phyloP scores from a whole-genome alignment of 2,797 vertebrate species.

The Enteromius thamalakanensis region DNA sequence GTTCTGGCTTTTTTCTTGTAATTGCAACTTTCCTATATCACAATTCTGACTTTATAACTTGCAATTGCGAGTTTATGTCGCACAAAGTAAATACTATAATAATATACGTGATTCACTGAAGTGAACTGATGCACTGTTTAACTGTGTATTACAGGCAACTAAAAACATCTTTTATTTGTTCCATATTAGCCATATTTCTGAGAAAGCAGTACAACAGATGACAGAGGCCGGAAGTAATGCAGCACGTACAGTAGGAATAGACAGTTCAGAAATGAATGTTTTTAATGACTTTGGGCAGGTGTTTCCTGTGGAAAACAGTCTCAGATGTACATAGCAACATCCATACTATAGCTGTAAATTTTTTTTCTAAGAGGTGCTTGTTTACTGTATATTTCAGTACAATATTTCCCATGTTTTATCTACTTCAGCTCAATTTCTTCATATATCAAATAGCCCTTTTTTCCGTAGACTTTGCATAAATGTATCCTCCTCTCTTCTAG shows the following conservation, averaged over 20 bases:
- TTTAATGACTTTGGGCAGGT: conserved; percentile 10
- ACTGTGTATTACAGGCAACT: not conserved
- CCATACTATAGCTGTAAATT: not conserved
- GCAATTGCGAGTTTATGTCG: too few relatives aligned
- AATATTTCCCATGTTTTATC: not conserved
- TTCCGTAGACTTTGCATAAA: not conserved
- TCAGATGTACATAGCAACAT: not conserved
- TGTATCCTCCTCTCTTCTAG: conserved; percentile 3
- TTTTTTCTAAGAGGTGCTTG: not conserved
- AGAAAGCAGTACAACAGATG: not conserved
- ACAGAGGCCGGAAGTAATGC: not conserved
- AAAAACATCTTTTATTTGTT: not conserved
- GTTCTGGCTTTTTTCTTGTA: too few relatives aligned
- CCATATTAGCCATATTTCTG: not conserved
- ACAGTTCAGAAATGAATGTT: not conserved
- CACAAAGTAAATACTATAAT: too few relatives aligned
- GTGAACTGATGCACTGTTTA: too few relatives aligned
- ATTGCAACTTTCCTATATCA: too few relatives aligned
- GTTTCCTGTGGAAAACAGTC: conserved; percentile 11
- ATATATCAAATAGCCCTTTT: not conserved
- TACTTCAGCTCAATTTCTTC: not conserved
- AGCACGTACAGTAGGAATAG: not conserved
- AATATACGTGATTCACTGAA: not conserved
- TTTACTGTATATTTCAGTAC: not conserved
- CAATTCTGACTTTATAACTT: too few relatives aligned